These are phyloP conservation scores for Drosophila trapezifrons DNA, from an alignment of 1,140 invertebrate species.

Conservation along the genomic window DNA sequence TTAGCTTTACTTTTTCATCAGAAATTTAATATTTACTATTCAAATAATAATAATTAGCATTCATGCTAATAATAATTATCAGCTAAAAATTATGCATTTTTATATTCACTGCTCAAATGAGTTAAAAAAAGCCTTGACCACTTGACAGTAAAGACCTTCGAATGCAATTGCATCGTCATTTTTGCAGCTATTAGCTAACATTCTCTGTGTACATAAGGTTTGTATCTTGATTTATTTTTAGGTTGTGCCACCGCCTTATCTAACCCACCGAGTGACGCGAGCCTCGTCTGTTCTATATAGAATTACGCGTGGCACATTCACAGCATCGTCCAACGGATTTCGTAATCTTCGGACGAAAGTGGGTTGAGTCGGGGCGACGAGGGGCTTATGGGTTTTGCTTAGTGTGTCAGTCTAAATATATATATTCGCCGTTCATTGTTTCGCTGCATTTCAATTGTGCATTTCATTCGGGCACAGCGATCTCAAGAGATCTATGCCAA, in stretches of 20 bases:
- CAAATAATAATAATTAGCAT: slow-evolving; percentile 26
- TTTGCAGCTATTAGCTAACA: slow-evolving; percentile 67
- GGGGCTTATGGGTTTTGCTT: slow-evolving; percentile 40
- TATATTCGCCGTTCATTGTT: slow-evolving; percentile 56
- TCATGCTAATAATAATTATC: neutral
- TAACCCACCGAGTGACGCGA: slow-evolving; percentile 13
- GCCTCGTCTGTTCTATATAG: slow-evolving; percentile 59
- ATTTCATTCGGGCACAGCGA: slow-evolving; percentile 50
- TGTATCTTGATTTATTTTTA: slow-evolving; percentile 44
- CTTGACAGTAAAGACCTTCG: slow-evolving; percentile 54
- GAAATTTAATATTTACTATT: slow-evolving; percentile 40
- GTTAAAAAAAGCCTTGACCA: slow-evolving; percentile 60
- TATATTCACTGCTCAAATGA: slow-evolving; percentile 3
- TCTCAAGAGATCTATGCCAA: slow-evolving; percentile 56
- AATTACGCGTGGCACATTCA: slow-evolving; percentile 61
- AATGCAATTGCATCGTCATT: slow-evolving; percentile 58
- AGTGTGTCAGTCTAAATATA: slow-evolving; percentile 76
- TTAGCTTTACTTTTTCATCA: too few relatives aligned
- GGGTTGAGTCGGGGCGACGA: slow-evolving; percentile 13
- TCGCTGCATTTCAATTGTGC: slow-evolving; percentile 66
- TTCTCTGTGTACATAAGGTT: slow-evolving; percentile 34
- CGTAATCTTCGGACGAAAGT: slow-evolving; percentile 59
- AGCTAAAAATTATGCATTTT: slow-evolving; percentile 18
- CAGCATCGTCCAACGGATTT: slow-evolving; percentile 44
- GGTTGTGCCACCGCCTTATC: slow-evolving; percentile 24